Conservation (phyloP, 1,140 invertebrate species). For the Drosophila biarmipes region DNA sequence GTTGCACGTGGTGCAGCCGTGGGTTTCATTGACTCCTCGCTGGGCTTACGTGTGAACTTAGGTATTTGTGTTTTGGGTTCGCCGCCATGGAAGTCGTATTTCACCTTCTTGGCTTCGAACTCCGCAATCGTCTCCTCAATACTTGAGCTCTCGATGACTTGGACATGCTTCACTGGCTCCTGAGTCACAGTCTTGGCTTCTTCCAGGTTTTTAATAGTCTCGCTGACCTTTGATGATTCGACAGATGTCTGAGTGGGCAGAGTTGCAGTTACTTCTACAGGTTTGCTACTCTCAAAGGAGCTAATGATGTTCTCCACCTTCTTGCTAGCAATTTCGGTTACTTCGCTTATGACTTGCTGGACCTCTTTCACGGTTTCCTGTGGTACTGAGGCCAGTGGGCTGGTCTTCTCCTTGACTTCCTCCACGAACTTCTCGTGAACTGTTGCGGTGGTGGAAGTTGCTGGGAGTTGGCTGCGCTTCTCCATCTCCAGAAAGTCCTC, state of each 20-base stretch:
- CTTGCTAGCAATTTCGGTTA: slow-evolving; percentile 68
- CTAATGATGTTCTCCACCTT: slow-evolving; percentile 74
- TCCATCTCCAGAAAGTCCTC: slow-evolving; percentile 78
- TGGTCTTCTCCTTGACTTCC: slow-evolving; percentile 74
- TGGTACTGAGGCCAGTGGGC: slow-evolving; percentile 52
- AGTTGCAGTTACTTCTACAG: slow-evolving; percentile 16
- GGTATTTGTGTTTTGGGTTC: slow-evolving; percentile 77
- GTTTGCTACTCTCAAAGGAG: slow-evolving; percentile 58
- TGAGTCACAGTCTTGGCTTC: slow-evolving; percentile 47
- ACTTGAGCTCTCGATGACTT: slow-evolving; percentile 60
- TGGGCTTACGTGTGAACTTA: slow-evolving; percentile 60
- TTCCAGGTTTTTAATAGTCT: slow-evolving; percentile 71
- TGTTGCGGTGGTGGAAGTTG: slow-evolving; percentile 41
- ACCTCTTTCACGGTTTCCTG: slow-evolving; percentile 61
- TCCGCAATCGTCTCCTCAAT: slow-evolving; percentile 81
- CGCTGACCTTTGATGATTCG: slow-evolving; percentile 68
- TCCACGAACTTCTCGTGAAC: slow-evolving; percentile 76
- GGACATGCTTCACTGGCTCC: slow-evolving; percentile 54
- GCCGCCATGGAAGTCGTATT: slow-evolving; percentile 75
- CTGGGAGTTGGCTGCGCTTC: slow-evolving; percentile 74
- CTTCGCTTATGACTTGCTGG: slow-evolving; percentile 65
- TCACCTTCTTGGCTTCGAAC: slow-evolving; percentile 78
- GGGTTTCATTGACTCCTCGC: slow-evolving; percentile 55
- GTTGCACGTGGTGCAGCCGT: slow-evolving; percentile 69
- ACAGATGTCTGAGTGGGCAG: slow-evolving; percentile 14